These are phyloP conservation scores for Andrena minutula DNA, from an alignment of 2,888 invertebrate species.

Conservation along the genomic window DNA sequence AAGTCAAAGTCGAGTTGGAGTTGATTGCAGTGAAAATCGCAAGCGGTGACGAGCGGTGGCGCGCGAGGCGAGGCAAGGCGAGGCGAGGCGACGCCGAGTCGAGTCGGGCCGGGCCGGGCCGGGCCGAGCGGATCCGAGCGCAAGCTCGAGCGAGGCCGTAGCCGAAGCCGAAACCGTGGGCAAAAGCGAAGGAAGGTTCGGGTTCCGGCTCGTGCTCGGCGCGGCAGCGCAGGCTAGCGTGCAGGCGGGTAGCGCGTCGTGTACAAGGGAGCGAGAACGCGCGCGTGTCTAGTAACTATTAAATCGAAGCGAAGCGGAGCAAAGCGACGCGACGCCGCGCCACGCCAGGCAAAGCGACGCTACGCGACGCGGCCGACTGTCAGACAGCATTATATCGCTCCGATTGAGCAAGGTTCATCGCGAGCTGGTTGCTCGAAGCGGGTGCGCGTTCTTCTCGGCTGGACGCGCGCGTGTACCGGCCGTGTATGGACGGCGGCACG, in stretches of 20 bases:
- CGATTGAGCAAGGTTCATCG: neutral
- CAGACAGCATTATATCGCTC: neutral
- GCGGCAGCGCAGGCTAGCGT: constrained; percentile 44
- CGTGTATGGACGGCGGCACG: constrained; percentile 75
- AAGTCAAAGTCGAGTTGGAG: neutral
- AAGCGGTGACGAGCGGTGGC: constrained; percentile 28
- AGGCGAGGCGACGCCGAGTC: constrained; percentile 65
- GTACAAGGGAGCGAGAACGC: constrained; percentile 39
- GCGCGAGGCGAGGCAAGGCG: constrained; percentile 51
- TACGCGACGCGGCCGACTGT: neutral
- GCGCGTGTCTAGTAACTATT: constrained; percentile 27
- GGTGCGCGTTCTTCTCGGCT: constrained; percentile 68
- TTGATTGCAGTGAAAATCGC: constrained; percentile 9
- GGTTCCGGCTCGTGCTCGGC: constrained; percentile 46
- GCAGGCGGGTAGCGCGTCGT: constrained; percentile 44
- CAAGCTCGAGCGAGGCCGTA: constrained; percentile 69
- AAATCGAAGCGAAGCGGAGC: constrained; percentile 31
- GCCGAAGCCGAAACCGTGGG: constrained; percentile 56
- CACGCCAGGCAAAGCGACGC: neutral
- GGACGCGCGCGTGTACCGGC: constrained; percentile 74
- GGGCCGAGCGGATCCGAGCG: constrained; percentile 73
- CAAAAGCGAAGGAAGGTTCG: constrained; percentile 61
- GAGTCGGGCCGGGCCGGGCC: constrained; percentile 63
- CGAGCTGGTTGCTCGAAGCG: constrained; percentile 26
- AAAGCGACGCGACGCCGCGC: constrained; percentile 7